Conservation (phyloP, 2,797 vertebrate species). For the Mionectes olivaceus region DNA sequence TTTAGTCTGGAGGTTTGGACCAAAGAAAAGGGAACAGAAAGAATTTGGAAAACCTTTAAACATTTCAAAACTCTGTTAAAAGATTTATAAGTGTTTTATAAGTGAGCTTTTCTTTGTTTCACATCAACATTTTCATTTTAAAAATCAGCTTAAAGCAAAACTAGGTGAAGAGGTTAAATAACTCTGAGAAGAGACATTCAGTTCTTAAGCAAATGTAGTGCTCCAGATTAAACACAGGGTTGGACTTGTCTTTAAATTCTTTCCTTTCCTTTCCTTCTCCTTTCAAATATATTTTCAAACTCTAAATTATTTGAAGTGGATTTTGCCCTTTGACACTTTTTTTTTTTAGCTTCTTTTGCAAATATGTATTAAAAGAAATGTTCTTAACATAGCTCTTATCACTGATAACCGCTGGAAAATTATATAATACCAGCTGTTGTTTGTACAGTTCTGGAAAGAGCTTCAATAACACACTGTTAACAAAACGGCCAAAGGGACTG, state of each 20-base stretch:
- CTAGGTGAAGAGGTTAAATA: conserved; percentile 46
- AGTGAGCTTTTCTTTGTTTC: conserved; percentile 11
- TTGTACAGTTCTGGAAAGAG: neutral
- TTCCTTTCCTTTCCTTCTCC: conserved; percentile 24
- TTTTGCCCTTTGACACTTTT: conserved; percentile 10
- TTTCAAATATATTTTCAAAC: conserved; percentile 35
- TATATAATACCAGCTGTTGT: neutral
- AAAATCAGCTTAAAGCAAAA: conserved; percentile 20
- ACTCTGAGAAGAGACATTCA: neutral
- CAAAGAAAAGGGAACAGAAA: neutral
- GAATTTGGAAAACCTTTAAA: neutral
- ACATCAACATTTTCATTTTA: neutral
- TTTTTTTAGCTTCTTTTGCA: neutral
- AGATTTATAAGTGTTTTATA: neutral
- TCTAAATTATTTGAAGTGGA: conserved; percentile 14
- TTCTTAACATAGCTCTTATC: neutral
- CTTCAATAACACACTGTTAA: neutral
- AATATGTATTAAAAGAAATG: neutral
- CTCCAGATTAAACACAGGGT: conserved; percentile 7
- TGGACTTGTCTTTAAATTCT: conserved; percentile 8
- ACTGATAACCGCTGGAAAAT: neutral
- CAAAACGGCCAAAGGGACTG: neutral
- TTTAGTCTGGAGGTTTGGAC: neutral
- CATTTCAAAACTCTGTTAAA: neutral
- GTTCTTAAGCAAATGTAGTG: conserved; percentile 37